These are phyloP conservation scores for Ochotona curzoniae DNA, from an alignment of 2,113 vertebrate species.

Conservation along the genomic window DNA sequence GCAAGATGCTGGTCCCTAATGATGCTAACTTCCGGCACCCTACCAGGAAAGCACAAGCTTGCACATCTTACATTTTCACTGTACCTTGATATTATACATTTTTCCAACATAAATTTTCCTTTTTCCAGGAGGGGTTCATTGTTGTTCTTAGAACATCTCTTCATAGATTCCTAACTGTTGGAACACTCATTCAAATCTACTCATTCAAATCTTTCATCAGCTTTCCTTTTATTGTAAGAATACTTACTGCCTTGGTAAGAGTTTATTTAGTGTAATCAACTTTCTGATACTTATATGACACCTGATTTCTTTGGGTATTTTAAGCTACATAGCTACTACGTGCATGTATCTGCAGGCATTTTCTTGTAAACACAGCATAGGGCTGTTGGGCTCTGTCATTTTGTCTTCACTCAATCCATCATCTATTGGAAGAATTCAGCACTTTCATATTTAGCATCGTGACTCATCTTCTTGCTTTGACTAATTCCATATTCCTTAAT, in stretches of 20 bases:
- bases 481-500: not conserved
- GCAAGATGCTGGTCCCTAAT: not conserved
- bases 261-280: not conserved
- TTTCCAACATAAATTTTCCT: not conserved
- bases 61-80: rapidly evolving
- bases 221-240: not conserved
- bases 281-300: not conserved
- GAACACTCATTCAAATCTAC: not conserved
- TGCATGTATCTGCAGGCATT: not conserved
- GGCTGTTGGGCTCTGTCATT: not conserved
- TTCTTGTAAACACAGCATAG: not conserved
- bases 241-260: not conserved
- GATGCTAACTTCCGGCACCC: too few species aligned
- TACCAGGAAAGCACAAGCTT: not conserved
- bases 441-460: not conserved
- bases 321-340: not conserved
- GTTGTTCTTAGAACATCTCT: not conserved
- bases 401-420: not conserved
- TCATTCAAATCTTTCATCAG: not conserved
- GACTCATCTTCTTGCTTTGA: not conserved
- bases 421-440: not conserved
- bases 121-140: not conserved
- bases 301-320: not conserved
- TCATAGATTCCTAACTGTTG: not conserved
- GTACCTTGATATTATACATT: not conserved